Conservation (phyloP, 2,888 invertebrate genomes). For the Platypus cylindrus region DNA sequence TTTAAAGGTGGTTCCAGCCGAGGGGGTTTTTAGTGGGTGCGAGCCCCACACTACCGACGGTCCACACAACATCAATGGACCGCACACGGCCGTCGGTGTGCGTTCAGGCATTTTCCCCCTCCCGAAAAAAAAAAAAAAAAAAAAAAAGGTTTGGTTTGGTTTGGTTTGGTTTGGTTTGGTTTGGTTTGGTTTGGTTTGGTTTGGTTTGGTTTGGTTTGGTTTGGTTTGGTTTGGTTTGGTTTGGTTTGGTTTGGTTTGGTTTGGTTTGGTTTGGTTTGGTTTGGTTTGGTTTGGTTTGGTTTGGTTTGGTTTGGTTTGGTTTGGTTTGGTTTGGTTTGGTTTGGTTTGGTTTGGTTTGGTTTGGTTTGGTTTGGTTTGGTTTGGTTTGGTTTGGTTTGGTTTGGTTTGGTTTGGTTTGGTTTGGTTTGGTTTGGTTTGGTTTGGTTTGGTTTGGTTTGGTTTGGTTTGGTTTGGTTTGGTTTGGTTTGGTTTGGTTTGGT, state of each 20-base stretch:
- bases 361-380: constrained; percentile 6
- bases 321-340: constrained; percentile 2
- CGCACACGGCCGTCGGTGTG: too few species aligned
- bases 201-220: constrained; percentile 1
- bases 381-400: constrained; percentile 8
- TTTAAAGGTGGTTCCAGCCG: too few species aligned
- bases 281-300: constrained; percentile 1
- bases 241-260: constrained; percentile 1
- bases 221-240: constrained; percentile 1
- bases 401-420: constrained; percentile 7
- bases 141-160: not conserved
- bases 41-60: too few species aligned
- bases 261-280: constrained; percentile 1
- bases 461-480: constrained; percentile 2
- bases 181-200: constrained; percentile 1
- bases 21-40: too few species aligned
- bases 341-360: constrained; percentile 2
- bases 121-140: too few species aligned
- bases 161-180: constrained; percentile 1
- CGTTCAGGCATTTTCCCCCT: too few species aligned
- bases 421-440: constrained; percentile 2
- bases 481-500: constrained; percentile 2
- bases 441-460: constrained; percentile 2
- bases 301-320: constrained; percentile 2
- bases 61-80: too few species aligned